These are phyloP conservation scores for Asobara japonica DNA, from an alignment of 1,140 invertebrate genomes.

Conservation along the genomic window DNA sequence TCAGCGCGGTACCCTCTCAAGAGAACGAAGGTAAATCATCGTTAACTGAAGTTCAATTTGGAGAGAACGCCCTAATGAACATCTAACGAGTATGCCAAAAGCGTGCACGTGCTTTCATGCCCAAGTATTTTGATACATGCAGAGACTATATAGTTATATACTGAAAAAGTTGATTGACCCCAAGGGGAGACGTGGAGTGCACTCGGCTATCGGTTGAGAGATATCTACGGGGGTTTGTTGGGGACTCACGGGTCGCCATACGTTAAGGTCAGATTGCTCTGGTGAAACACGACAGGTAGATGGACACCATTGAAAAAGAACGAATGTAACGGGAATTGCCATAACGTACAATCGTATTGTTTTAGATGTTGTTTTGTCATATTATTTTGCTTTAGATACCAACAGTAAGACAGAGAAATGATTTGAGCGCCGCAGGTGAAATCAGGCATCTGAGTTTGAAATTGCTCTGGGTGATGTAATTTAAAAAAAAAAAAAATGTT, in stretches of 20 bases:
- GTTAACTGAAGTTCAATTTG: slow-evolving; percentile 6
- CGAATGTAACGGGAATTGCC: background rate
- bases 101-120: slow-evolving; percentile 54
- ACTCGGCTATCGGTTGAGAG: slow-evolving; percentile 16
- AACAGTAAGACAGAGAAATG: background rate
- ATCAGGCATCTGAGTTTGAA: background rate
- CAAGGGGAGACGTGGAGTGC: slow-evolving; percentile 20
- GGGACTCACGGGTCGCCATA: slow-evolving; percentile 33
- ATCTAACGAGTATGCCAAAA: slow-evolving; percentile 45
- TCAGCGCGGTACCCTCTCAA: too few species aligned
- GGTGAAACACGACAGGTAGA: background rate
- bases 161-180: background rate
- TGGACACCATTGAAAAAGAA: slow-evolving; percentile 11
- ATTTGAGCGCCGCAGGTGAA: background rate
- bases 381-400: background rate
- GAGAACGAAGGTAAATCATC: slow-evolving; percentile 13
- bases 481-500: background rate
- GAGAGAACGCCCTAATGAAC: slow-evolving; percentile 43
- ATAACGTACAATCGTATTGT: background rate
- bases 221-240: slow-evolving; percentile 29
- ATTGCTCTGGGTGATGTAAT: background rate
- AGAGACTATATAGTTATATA: slow-evolving; percentile 27
- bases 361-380: background rate
- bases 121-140: slow-evolving; percentile 39
- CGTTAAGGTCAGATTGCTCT: slow-evolving; percentile 34